Conservation (phyloP, 1,140 invertebrate genomes). For the Atopsyche davidsoni region DNA sequence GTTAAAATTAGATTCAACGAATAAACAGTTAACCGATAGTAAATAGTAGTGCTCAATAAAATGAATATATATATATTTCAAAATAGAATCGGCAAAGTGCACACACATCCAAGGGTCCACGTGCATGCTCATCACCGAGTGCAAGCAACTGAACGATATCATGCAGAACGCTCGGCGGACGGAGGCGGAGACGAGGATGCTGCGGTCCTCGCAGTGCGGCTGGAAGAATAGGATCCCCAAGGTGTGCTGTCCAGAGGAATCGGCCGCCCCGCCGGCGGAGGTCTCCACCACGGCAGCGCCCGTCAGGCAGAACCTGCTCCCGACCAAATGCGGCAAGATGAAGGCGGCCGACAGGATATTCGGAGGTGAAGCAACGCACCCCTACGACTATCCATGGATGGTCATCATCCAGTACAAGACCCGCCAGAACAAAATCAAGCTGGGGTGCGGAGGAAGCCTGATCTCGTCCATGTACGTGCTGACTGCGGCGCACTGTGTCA, state of each 20-base stretch:
- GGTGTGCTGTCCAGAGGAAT: too few species aligned
- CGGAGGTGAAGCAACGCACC: slow-evolving; percentile 34
- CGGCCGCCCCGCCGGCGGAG: too few species aligned
- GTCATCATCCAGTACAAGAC: slow-evolving; percentile 58
- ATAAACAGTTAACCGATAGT: too few species aligned
- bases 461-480: slow-evolving; percentile 36
- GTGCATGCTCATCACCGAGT: slow-evolving; percentile 20
- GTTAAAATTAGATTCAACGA: too few species aligned
- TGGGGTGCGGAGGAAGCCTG: slow-evolving; percentile 37
- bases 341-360: slow-evolving; percentile 36
- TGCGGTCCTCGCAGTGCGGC: slow-evolving; percentile 22
- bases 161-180: slow-evolving; percentile 11
- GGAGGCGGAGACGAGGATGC: slow-evolving; percentile 8
- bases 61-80: too few species aligned
- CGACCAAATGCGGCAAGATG: slow-evolving; percentile 36
- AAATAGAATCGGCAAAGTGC: too few species aligned
- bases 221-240: background rate
- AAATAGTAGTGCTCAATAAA: too few species aligned
- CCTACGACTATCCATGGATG: slow-evolving; percentile 68
- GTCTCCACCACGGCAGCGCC: too few species aligned
- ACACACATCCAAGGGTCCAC: too few species aligned
- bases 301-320: slow-evolving; percentile 29
- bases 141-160: slow-evolving; percentile 9
- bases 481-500: slow-evolving; percentile 40
- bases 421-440: background rate